Base-by-base conservation (phyloP, 2,113 vertebrate species). In the Oenanthe oenanthe region DNA sequence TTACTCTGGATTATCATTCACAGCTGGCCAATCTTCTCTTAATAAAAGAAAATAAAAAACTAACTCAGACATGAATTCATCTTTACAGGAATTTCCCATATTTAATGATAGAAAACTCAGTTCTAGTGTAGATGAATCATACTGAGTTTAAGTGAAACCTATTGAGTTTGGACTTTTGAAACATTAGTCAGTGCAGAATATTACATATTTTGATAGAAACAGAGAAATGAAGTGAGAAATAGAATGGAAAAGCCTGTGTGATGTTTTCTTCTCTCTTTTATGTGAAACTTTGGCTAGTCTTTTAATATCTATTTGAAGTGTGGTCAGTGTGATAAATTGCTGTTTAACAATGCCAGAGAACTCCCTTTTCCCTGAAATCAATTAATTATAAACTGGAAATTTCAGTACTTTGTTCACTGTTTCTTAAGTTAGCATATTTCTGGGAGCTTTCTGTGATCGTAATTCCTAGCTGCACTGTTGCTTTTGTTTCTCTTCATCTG, bases 401-500 rank as follows among this genome's bases (percentile, higher is more conserved):
- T 97, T 97, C 92, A 94, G 91, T 93, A 93, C 88, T 94, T 97
- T 97, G 96, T 97, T 95, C 84, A 43, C 79, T 88, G 90, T 97
- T 97, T 95, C 89, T 97, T 95, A 96, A 97, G 95, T 96, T 96
- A 97, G 97, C 93, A 93, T 95, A 96, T 97, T 98, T 97, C 91
- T 97, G 66, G 95, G 93, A 97, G 97, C 92, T 89, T 92, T 89
- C 93, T 96, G 96, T 97, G 96, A 95, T 81, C 83, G 95, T 89
- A 93, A 67, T 96, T 97, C 97, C 95, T 92, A 93, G 94, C 97
- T 97, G 95, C 78, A 70, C 84, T 88, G 81, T 72, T 94, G 97
- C 97, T 97, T 98, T 98, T 98, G 97, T 98, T 95, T 96, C 96
- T 96, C 94, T 91, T 95, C 97, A 58, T 97, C 97, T 96, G 96